Evolutionary conservation across 2,113 vertebrate species (phyloP), one percentile per base, ranked within the genome.

Genomic region (Oxyura jamaicensis): DNA sequence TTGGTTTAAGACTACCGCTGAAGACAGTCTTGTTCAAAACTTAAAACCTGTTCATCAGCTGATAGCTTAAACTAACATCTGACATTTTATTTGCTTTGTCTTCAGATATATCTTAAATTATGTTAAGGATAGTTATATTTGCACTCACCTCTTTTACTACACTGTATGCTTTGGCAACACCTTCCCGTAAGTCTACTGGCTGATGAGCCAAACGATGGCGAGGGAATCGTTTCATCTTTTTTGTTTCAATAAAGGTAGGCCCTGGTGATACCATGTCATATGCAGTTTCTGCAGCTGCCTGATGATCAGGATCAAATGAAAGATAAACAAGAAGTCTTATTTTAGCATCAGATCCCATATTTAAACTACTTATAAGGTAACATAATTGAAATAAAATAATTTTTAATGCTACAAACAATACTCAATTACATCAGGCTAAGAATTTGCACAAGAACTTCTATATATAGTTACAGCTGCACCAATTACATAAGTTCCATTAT

Each of bases 211-310:
- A 91, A 52, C 99, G 98, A 71, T 99, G 98, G 86, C 99, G 99
- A 44, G 99, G 98, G 91, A 98, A 98, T 35, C 98, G 98, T 73
- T 98, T 99, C 42, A 98, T 94, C 91, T 98, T 99, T 88, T 98
- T 99, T 50, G 98, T 96, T 84, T 99, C 98, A 41, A 98, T 96
- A 56, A 99, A 98, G 91, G 98, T 98, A 10, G 98, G 98, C 11
- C 99, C 99, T 6, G 99, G 99, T 84, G 99, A 99, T 10, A 99
- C 99, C 99, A 99, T 99, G 96, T 99, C 99, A 91, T 99, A 99
- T 2, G 99, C 99, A 0, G 99, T 99, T 98, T 99, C 99, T 85
- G 99, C 99, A 44, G 99, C 99, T 13, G 99, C 99, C 99, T 99
- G 90, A 63, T 41, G 25, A 83, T 48, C 52, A 85, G 25, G 36